Base-by-base conservation (phyloP, 2,113 vertebrate species). In the Origma solitaria region DNA sequence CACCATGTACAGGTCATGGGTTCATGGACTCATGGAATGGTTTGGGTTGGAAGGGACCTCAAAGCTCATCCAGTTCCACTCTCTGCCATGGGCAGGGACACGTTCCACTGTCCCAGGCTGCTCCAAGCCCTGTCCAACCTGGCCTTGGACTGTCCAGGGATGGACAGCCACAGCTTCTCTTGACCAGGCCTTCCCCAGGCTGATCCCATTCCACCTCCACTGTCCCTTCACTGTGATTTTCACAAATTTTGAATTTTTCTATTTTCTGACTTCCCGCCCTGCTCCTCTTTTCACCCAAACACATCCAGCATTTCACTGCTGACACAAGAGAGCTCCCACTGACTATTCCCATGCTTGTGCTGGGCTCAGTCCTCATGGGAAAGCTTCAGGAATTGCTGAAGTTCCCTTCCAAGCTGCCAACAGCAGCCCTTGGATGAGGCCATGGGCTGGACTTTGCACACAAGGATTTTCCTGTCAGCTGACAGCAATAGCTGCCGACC, bases 51-150 rank as follows among this genome's bases (percentile, higher is more conserved):
- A 57, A 72, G 8, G 19, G 8, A 42, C 42, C 22, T 50, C 11
- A 51, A 60, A 82, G 19, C 20, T 24, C 60, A 82, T 10, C 15
- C 4, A 0, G 0, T 37, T 18, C 38, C 45, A 30, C 10, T 9
- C 7, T 15, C 33, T 37, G 35, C 27, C 76, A 37, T 27, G 42
- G 38, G 30, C 57, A 88, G 42, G 50, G 25, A 27, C 42, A 50
- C 5, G 27, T 51, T 4, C 27, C 42, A 9, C 76, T 5, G 0
- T 4, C 37, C 37, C 22, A 54, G 47, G 13, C 0, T 47, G 47
- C 70, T 69, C n/a, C 47, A 47, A 76, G 9, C 24, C 33, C 10
- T 0, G 0, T 40, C 45, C 60, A 75, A 10, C 45, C 78, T 68
- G 69, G 40, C 25, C 40, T 40, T 13, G 61, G 25, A 0, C 24